These are phyloP conservation scores for Falco berigora DNA, from an alignment of 2,797 vertebrate genomes.

Conservation along the genomic window DNA sequence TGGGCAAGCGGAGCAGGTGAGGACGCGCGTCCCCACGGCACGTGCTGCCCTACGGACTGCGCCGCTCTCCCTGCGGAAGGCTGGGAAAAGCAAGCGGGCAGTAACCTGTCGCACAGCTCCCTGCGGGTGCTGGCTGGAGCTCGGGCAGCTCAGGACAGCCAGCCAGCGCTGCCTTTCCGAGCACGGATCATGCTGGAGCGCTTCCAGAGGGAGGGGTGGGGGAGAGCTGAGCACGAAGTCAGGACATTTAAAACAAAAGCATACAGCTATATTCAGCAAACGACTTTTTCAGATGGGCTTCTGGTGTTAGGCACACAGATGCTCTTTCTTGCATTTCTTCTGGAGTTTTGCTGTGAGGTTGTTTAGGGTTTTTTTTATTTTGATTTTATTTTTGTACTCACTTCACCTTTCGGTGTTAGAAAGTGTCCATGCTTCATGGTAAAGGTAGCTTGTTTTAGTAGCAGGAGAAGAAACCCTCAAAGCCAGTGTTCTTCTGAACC, in stretches of 20 bases:
- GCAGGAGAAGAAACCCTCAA: background rate
- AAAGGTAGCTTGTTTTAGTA: background rate
- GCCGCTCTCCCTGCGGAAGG: background rate
- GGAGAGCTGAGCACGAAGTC: background rate
- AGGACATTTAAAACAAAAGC: background rate
- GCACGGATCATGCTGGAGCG: background rate
- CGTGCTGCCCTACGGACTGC: rapidly evolving
- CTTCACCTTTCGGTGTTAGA: background rate
- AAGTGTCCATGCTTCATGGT: background rate
- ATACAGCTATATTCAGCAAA: background rate
- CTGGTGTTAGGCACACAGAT: background rate
- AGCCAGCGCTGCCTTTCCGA: background rate
- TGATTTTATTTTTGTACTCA: background rate
- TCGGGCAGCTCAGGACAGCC: background rate
- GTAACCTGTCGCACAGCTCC: background rate
- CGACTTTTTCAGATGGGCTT: background rate
- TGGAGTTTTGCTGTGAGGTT: background rate
- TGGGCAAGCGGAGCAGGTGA: background rate
- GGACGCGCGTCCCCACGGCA: background rate
- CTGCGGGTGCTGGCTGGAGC: background rate
- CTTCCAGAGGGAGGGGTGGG: background rate
- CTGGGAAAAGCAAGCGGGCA: background rate
- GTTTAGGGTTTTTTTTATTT: background rate
- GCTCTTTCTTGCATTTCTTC: background rate
- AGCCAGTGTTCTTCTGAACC: background rate